Conservation (phyloP, 2,797 vertebrate species). For the Esox masquinongy region DNA sequence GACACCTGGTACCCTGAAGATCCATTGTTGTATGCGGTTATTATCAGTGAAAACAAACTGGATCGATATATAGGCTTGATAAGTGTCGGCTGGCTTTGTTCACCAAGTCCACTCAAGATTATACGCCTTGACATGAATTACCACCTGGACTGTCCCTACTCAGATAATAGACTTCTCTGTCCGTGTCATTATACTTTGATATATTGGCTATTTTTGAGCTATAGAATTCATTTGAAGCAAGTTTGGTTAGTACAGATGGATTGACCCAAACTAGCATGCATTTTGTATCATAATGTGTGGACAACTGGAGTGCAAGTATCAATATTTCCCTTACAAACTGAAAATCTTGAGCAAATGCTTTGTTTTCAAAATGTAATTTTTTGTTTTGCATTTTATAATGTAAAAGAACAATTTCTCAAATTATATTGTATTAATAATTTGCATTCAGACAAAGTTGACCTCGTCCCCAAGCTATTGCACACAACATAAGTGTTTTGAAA, state of each 20-base stretch:
- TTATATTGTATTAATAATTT: neutral
- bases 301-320: neutral
- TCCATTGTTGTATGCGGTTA: constrained; percentile 54
- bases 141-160: neutral
- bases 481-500: too few relatives aligned
- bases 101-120: neutral
- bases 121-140: neutral
- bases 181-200: neutral
- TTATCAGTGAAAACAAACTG: constrained; percentile 44
- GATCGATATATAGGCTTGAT: constrained; percentile 24
- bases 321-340: neutral
- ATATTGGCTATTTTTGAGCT: neutral
- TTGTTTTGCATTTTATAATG: neutral
- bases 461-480: neutral
- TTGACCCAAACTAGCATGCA: neutral
- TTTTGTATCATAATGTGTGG: neutral
- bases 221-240: neutral
- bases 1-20: constrained; percentile 51
- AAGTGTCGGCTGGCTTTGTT: constrained; percentile 16
- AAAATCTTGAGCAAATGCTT: neutral
- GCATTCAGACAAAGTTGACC: too few relatives aligned
- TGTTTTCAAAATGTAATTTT: neutral
- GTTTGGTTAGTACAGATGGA: neutral
- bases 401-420: neutral
- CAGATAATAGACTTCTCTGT: neutral